These are phyloP conservation scores for Pheosia gnoma DNA, from an alignment of 2,888 invertebrate species.

Conservation along the genomic window DNA sequence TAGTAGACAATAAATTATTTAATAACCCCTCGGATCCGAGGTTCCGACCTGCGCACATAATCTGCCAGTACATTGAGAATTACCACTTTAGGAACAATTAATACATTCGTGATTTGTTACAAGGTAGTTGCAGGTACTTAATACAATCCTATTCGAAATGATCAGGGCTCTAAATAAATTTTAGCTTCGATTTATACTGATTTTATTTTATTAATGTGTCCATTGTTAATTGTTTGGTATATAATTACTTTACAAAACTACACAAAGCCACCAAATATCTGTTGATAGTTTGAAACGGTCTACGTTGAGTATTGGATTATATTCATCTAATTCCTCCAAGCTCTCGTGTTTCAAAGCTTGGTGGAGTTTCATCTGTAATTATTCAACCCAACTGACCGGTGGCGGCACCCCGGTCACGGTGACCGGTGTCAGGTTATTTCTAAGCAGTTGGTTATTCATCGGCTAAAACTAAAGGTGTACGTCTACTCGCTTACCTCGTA, in stretches of 20 bases:
- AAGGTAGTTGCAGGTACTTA: neutral
- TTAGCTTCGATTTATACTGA: too few species aligned
- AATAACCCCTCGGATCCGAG: conserved; percentile 71
- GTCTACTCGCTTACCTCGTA: conserved; percentile 15
- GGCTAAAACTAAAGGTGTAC: conserved; percentile 24
- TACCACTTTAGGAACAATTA: conserved; percentile 79
- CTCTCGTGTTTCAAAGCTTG: conserved; percentile 74
- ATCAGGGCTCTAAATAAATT: too few species aligned
- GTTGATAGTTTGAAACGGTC: conserved; percentile 29
- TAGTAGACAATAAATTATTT: conserved; percentile 81
- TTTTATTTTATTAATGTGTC: too few species aligned
- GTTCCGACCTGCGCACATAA: conserved; percentile 71
- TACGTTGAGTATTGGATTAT: conserved; percentile 36
- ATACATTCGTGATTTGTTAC: conserved; percentile 61
- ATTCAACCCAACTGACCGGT: conserved; percentile 64
- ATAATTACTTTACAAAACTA: neutral
- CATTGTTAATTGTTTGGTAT: neutral
- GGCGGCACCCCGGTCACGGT: conserved; percentile 31
- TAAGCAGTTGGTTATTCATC: conserved; percentile 47
- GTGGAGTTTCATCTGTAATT: conserved; percentile 70
- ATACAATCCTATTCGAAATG: too few species aligned
- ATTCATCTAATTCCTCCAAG: conserved; percentile 56
- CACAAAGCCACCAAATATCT: conserved; percentile 22
- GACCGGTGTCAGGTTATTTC: conserved; percentile 65
- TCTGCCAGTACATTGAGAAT: conserved; percentile 75